Evolutionary conservation across 2,888 invertebrate genomes (phyloP).

Genomic region (Cheiracanthium punctorium): DNA sequence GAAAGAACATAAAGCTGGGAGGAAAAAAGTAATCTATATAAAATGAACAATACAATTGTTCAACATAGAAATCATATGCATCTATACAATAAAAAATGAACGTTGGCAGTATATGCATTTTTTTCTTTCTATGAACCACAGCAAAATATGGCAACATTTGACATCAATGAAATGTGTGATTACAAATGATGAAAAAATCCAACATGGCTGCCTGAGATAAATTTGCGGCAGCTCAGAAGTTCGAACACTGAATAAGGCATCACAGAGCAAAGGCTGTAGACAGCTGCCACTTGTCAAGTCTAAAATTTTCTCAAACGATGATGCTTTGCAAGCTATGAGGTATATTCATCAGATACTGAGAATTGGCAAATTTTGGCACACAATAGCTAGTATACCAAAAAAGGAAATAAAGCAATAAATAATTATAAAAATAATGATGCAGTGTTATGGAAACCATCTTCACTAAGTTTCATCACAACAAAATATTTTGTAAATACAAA

Average conservation of each 20-base stretch:
- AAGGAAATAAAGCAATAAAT: not conserved
- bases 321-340: too few species aligned
- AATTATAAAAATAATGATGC: not conserved
- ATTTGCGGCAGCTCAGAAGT: constrained; percentile 16
- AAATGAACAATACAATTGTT: not conserved
- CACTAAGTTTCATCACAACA: too few species aligned
- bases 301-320: not conserved
- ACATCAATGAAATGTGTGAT: constrained; percentile 46
- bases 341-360: not conserved
- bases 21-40: constrained; percentile 5
- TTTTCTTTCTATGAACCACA: constrained; percentile 32
- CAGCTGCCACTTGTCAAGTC: constrained; percentile 42
- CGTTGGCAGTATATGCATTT: constrained; percentile 61
- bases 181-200: constrained; percentile 55
- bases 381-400: not conserved
- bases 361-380: not conserved
- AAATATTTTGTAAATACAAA: too few species aligned
- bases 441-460: too few species aligned
- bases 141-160: constrained; percentile 52
- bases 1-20: constrained; percentile 8
- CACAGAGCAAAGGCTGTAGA: constrained; percentile 61
- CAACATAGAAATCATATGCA: constrained; percentile 21
- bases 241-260: constrained; percentile 64
- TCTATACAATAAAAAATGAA: constrained; percentile 54
- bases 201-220: not conserved